These are phyloP conservation scores for Fukomys damarensis DNA, from an alignment of 2,113 vertebrate genomes.

Conservation along the genomic window DNA sequence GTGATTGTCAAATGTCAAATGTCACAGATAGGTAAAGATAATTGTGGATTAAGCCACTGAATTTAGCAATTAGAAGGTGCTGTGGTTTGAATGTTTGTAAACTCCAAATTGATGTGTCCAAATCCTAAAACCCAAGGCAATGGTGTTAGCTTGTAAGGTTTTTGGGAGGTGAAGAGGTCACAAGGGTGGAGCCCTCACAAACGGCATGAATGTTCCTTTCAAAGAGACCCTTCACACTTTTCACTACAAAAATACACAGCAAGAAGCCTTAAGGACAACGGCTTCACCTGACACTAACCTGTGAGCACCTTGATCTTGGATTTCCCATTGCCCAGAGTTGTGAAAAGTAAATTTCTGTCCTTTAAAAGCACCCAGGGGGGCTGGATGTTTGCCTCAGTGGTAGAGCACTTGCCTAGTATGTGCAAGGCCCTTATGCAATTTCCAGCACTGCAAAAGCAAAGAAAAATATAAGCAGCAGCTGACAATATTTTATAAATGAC, in stretches of 20 bases:
- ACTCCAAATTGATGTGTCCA: neutral
- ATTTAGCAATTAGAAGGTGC: neutral
- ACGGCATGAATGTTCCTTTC: neutral
- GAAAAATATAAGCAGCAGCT: neutral
- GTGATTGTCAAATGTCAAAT: neutral
- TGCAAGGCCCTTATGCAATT: neutral
- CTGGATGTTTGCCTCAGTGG: neutral
- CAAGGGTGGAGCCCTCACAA: neutral
- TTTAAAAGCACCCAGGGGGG: neutral
- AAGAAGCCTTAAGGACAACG: neutral
- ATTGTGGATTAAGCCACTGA: neutral
- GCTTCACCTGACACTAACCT: neutral
- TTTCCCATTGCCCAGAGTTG: neutral
- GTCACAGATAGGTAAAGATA: neutral
- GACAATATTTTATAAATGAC: neutral
- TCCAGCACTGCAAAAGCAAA: neutral
- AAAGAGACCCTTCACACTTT: neutral
- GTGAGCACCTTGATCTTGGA: neutral
- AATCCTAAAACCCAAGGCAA: neutral
- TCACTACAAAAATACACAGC: neutral
- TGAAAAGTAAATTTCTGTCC: neutral
- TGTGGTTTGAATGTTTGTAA: neutral
- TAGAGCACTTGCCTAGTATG: neutral
- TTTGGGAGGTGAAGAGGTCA: no score
- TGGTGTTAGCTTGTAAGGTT: neutral